Evolutionary conservation across 2,113 vertebrate species (phyloP), one percentile per base, ranked within the genome.

Genomic region (Neotoma lepida): DNA sequence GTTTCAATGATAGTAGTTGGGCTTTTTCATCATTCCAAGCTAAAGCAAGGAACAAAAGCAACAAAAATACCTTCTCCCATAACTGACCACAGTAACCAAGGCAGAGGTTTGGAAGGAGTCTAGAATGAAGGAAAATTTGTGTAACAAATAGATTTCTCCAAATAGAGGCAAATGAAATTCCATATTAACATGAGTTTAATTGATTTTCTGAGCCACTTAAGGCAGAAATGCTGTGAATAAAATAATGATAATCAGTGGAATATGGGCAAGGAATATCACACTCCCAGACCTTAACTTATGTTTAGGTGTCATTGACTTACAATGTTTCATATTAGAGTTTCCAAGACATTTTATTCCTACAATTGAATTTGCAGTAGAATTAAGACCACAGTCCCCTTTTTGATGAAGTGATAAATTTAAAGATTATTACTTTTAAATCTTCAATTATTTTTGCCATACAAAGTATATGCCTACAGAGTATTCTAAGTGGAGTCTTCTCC

Each of bases 181-280:
- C 64, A 76, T 71, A 49, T 85, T 54, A 87, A 58, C 12, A 91
- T 91, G 12, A 26, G 6, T 90, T 87, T 95, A 76, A 93, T 28
- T 91, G 71, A 86, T 90, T 93, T 93, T 33, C 54, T 91, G 61
- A 96, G 24, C 6, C n/a, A 93, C 13, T 68, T 58, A 44, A 17
- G 30, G 81, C 85, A 90, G 33, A 91, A 94, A 92, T 71, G 12
- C 73, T 88, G 76, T 86, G 33, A 77, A 93, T 90, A 90, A 92
- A 94, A 82, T 93, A 70, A 46, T 61, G 66, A 18, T 86, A 73
- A 88, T 86, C 85, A 88, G 13, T 46, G 78, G 18, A 86, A 20
- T 8, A 70, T 71, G 6, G 56, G 1, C 7, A 91, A 89, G 28
- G 0, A 26, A 20, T 86, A 70, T 63, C 76, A 91, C 63, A 44